Conservation (phyloP, 2,888 invertebrate genomes). For the Nomada lathburiana region DNA sequence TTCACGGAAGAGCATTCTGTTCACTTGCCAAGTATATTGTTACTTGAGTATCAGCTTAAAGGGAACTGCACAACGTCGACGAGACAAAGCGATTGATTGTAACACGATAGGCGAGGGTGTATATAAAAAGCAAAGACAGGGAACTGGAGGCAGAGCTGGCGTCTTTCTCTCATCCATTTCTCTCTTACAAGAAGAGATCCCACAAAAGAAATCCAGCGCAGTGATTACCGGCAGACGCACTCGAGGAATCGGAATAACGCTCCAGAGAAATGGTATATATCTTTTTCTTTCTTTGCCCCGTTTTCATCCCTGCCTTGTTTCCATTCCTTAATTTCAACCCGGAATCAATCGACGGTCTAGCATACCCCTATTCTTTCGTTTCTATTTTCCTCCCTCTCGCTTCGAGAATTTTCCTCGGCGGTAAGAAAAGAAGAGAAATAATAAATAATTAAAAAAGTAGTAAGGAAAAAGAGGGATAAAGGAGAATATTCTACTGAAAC, state of each 20-base stretch:
- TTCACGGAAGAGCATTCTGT: constrained; percentile 55
- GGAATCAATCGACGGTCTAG: constrained; percentile 31
- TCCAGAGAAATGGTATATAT: constrained; percentile 50
- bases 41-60: constrained; percentile 61
- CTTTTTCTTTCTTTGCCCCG: constrained; percentile 2
- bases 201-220: constrained; percentile 59
- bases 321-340: constrained; percentile 36
- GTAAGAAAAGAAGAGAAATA: too few species aligned
- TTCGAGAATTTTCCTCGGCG: constrained; percentile 9
- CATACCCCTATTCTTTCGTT: background rate
- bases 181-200: constrained; percentile 36
- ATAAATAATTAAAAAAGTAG: too few species aligned
- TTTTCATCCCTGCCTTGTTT: constrained; percentile 14
- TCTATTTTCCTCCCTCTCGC: background rate
- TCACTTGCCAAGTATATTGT: constrained; percentile 55
- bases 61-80: constrained; percentile 49
- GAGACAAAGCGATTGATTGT: constrained; percentile 61
- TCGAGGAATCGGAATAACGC: constrained; percentile 65
- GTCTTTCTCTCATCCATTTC: constrained; percentile 28
- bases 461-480: too few species aligned
- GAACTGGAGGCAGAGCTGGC: background rate
- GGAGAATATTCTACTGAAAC: background rate
- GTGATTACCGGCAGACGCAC: constrained; percentile 63
- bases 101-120: constrained; percentile 53
- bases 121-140: constrained; percentile 32